Evolutionary conservation across 1,140 invertebrate genomes (phyloP), one percentile per base, ranked within the genome.

Genomic region (Habropoda laboriosa): DNA sequence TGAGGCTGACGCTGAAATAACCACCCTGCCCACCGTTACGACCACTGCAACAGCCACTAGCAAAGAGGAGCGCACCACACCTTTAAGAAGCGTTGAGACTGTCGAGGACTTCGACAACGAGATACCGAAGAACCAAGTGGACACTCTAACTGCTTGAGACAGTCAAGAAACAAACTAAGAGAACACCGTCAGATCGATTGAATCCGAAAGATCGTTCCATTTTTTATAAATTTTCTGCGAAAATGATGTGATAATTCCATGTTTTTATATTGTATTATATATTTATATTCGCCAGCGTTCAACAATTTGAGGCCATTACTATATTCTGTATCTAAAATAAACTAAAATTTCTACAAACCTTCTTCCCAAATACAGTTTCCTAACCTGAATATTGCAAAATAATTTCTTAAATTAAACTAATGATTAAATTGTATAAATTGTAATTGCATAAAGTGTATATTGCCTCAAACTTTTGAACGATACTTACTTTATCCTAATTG

Each of bases 61-160:
- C 47, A 73, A 74, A 27, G 83, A 80, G 40, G 82, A 83, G 21
- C 77, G 45, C 55, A 81, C 81, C 8, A 67, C 61, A 30, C 18
- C 83, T 30, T 2, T 85, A 12, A 82, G 87, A 40, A 92, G 89
- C 71, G 82, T 90, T 32, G 92, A 93, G 68, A 92, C 90, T 24
- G 66, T 93, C 57, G 92, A 92, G 51, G 90, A 92, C 1, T 60
- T 82, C 21, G 89, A 91, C 53, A 93, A 93, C 75, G 91, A 92
- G 71, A 92, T 93, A 51, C 85, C 91, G 61, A 90, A 91, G 55
- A 88, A 72, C 21, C 85, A 90, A 82, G 86, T 88, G 13, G 92
- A 93, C 4, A 88, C 78, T 13, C 75, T 92, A n/a, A 89, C 74
- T 47, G 91, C 92, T 85, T 92, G 86, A 85, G 42, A 12, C 10